Evolutionary conservation across 1,140 invertebrate species (phyloP).

Genomic region (Daktulosphaira vitifoliae): DNA sequence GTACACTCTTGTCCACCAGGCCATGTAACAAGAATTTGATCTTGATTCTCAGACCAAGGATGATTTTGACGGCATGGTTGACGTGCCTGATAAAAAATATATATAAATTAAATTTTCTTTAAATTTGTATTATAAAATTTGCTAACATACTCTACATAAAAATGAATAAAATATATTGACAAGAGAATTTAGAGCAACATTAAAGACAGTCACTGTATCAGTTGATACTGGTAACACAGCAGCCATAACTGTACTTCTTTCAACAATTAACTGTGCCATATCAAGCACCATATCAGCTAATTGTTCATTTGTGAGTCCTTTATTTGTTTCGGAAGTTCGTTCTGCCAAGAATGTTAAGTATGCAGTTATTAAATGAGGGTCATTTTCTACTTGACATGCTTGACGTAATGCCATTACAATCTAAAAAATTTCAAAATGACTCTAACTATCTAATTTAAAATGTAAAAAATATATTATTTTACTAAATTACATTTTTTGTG

Average conservation of each 20-base stretch:
- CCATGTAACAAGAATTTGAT: constrained; percentile 70
- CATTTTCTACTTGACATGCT: constrained; percentile 85
- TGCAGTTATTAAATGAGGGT: constrained; percentile 71
- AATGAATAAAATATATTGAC: constrained; percentile 70
- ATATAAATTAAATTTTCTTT: no score
- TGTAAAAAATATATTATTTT: background rate
- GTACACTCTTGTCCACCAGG: constrained; percentile 70
- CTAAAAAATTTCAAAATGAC: constrained; percentile 33
- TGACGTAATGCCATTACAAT: constrained; percentile 59
- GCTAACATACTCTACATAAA: constrained; percentile 53
- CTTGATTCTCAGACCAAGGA: constrained; percentile 48
- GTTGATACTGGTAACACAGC: constrained; percentile 64
- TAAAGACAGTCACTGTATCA: constrained; percentile 46
- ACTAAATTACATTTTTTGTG: background rate
- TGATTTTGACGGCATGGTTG: constrained; percentile 46
- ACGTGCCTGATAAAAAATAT: constrained; percentile 41
- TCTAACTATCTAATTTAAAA: background rate
- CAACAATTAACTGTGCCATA: constrained; percentile 84
- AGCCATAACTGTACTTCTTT: constrained; percentile 78
- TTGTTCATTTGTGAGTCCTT: constrained; percentile 9
- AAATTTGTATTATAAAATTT: no score
- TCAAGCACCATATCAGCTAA: constrained; percentile 62
- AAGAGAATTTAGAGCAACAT: constrained; percentile 63
- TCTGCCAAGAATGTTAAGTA: constrained; percentile 76
- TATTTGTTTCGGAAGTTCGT: constrained; percentile 34